Base-by-base conservation (phyloP, 1,140 invertebrate species). In the Panulirus ornatus region DNA sequence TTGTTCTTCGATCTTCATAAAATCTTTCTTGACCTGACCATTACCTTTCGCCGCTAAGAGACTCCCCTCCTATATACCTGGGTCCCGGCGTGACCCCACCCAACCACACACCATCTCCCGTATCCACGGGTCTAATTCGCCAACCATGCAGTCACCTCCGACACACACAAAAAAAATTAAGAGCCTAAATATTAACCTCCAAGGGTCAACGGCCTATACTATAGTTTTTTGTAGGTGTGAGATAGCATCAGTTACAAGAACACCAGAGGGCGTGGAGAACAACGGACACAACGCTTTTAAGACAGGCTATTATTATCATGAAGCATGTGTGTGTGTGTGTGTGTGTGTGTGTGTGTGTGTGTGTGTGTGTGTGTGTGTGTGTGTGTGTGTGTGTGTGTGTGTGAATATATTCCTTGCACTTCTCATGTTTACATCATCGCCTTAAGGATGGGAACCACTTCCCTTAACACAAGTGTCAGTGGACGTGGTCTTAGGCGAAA, bases 121-220 rank as follows among this genome's bases (percentile, higher is more conserved):
- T 30, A 70, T 58, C 70, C 70, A 84, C 30, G 42, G 82, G 82
- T 71, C 63, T 84, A 84, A 84, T 84, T 84, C 82, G 19, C 82
- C 36, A 66, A 42, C 40, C 63, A 84, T 84, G 83, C 83, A 84
- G 83, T 73, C 83, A 70, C 9, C 70, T 73, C 51, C 6, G 19
- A n/a, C n/a, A n/a, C n/a, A n/a, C n/a, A n/a, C n/a, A n/a, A n/a
- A n/a, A n/a, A n/a, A 47, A 36, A 84, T 66, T 30, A 44, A 84
- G 47, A 66, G 22, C 40, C 54, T 40, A 79, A 78, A 79, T n/a
- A 38, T 76, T 86, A 76, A 86, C 75, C 75, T 38, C 38, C 27
- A n/a, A n/a, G 47, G 84, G 73, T 87, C 84, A 87, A 87, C 47
- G 75, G 38, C 75, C 84, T 66, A 78, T n/a, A n/a, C n/a, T n/a